Evolutionary conservation across 1,140 invertebrate genomes (phyloP).

Genomic region (Chrysomallon squamiferum): DNA sequence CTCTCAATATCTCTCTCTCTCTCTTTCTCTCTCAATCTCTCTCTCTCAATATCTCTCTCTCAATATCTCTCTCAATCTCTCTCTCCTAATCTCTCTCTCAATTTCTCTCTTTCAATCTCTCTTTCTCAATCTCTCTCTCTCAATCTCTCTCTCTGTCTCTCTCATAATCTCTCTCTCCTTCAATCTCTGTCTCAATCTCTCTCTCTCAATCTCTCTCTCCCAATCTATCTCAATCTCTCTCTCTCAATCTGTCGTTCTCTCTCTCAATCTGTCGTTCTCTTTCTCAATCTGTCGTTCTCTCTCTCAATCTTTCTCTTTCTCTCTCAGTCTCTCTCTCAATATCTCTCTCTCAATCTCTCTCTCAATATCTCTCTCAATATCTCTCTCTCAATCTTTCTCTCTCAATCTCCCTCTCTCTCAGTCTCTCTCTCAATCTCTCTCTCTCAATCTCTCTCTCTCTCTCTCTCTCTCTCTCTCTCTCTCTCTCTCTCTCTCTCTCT

Average conservation of each 20-base stretch:
- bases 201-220: slow-evolving; percentile 3
- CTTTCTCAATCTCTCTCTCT: no score
- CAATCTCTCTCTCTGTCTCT: no score
- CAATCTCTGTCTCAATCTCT: no score
- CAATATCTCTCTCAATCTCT: no score
- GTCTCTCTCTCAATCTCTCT: slow-evolving; percentile 1
- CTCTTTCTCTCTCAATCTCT: no score
- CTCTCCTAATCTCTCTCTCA: no score
- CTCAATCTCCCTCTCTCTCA: background rate
- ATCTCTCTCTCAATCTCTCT: slow-evolving; percentile 3
- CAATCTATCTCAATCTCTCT: slow-evolving; percentile 1
- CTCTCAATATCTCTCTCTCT: no score
- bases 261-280: background rate
- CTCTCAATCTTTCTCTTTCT: background rate
- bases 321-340: slow-evolving; percentile 5
- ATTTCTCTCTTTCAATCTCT: no score
- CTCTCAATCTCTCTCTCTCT: background rate
- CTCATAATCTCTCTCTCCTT: no score
- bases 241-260: background rate
- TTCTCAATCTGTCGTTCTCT: background rate
- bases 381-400: slow-evolving; percentile 8
- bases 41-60: no score
- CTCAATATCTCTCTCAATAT: slow-evolving; percentile 4
- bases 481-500: slow-evolving; percentile 15
- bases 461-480: slow-evolving; percentile 10